Evolutionary conservation across 2,113 vertebrate species (phyloP), one percentile per base, ranked within the genome.

Genomic region (Opisthocomus hoazin): DNA sequence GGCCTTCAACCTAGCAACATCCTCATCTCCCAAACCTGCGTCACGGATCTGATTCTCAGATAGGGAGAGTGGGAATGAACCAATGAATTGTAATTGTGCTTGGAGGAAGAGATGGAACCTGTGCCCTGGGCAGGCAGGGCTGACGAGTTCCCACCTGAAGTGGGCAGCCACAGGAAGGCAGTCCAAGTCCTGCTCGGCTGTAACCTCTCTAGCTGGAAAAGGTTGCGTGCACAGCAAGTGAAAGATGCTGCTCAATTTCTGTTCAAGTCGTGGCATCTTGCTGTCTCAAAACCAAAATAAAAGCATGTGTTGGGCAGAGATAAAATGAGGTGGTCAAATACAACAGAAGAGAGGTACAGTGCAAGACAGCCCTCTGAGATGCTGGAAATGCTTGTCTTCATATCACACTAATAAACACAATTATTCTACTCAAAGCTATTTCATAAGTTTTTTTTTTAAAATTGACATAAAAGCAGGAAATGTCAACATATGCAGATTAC

Each of bases 381-480:
- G 48, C 39, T 84, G 65, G 54, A 60, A 84, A 60, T 12, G 8
- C 46, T 54, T 56, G 36, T 74, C 68, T 81, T 68, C 39, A 34
- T 17, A 29, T 6, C 39, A n/a, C 36, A 22, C 53, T 27, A 82
- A 76, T 22, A 68, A 84, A 56, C 45, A 71, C 56, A 76, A 22
- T 69, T 29, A 78, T 64, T 92, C 65, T 26, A 79, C 65, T 76
- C 45, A 37, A 78, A 58, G 65, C 22, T 79, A 71, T 79, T 87
- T 77, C 77, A 15, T 75, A 89, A 78, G 43, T 86, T 88, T 37
- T 58, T 81, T n/a, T n/a, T n/a, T n/a, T n/a, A 54, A 77, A 51
- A 64, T 3, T 14, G 19, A 79, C 57, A 78, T 45, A 77, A 92
- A 95, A 93, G 57, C 63, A 90, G 96, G 93, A 96, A 92, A 91